Percentiles rank a stretch among this genome's conserved stretches.
Conservation (phyloP, 2,113 vertebrate genomes). For the Mystacornis crossleyi region DNA sequence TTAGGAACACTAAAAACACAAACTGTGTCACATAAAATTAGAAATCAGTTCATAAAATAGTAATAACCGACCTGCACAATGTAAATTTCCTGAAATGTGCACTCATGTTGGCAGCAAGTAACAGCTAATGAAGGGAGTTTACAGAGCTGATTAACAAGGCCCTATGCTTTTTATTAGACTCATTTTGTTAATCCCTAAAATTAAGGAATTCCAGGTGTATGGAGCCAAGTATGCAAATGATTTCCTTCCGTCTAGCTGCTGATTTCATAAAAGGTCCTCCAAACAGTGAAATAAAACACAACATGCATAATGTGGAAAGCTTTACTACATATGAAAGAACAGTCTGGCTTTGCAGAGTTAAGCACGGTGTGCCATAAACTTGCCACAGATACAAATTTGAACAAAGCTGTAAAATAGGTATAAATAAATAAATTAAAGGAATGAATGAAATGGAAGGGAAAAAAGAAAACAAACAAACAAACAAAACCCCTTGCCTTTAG, state of each 20-base stretch:
- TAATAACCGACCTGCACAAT: slow-evolving; percentile 71
- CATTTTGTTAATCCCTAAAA: slow-evolving; percentile 81
- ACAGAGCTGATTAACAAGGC: slow-evolving; percentile 79
- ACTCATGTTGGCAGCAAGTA: slow-evolving; percentile 58
- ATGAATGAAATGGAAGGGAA: background rate
- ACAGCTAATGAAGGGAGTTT: slow-evolving; percentile 79
- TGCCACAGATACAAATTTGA: slow-evolving; percentile 72
- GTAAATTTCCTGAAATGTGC: slow-evolving; percentile 73
- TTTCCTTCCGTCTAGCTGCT: slow-evolving; percentile 76
- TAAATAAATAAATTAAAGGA: slow-evolving; percentile 48
- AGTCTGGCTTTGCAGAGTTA: slow-evolving; percentile 69
- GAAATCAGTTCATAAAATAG: slow-evolving; percentile 75
- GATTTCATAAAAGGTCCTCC: slow-evolving; percentile 77
- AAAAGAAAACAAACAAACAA: background rate
- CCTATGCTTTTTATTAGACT: slow-evolving; percentile 79
- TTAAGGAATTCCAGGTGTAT: slow-evolving; percentile 83
- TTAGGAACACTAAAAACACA: slow-evolving; percentile 70
- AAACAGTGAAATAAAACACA: slow-evolving; percentile 76
- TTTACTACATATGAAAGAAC: slow-evolving; percentile 64
- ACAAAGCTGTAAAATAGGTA: slow-evolving; percentile 69
- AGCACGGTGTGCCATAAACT: slow-evolving; percentile 64
- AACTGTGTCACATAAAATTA: slow-evolving; percentile 74
- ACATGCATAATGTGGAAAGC: slow-evolving; percentile 58
- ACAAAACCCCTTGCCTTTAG: background rate
- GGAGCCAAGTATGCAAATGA: slow-evolving; percentile 83